These are phyloP conservation scores for Rhabdophis nuchalis DNA, from an alignment of 2,797 vertebrate genomes.

Conservation along the genomic window DNA sequence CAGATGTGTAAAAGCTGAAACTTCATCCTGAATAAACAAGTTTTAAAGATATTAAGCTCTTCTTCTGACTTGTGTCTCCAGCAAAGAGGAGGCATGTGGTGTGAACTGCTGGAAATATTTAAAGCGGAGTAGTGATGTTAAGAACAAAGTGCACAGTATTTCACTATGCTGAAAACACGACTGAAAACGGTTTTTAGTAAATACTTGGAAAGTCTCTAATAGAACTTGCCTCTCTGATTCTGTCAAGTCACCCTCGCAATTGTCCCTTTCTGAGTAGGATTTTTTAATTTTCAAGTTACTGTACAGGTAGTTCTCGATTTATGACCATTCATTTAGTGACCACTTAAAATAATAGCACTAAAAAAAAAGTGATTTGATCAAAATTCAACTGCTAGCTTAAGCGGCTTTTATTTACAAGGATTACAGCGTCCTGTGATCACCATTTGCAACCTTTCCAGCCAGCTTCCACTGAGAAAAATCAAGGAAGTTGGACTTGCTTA, in stretches of 20 bases:
- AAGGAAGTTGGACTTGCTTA: background rate
- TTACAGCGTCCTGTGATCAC: background rate
- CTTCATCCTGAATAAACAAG: slow-evolving; percentile 58
- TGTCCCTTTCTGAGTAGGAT: background rate
- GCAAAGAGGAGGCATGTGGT: background rate
- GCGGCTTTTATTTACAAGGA: background rate
- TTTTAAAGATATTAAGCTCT: slow-evolving; percentile 51
- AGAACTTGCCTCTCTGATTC: slow-evolving; percentile 19
- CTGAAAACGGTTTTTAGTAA: slow-evolving; percentile 2
- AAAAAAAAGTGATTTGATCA: background rate
- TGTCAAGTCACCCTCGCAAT: slow-evolving; percentile 34
- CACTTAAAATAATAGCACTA: background rate
- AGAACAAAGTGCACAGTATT: slow-evolving; percentile 9
- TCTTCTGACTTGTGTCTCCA: slow-evolving; percentile 48
- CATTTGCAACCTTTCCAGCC: background rate
- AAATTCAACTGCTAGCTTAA: background rate
- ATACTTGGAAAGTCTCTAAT: background rate
- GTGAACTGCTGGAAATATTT: background rate
- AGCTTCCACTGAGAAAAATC: background rate
- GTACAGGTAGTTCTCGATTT: background rate
- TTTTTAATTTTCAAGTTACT: slow-evolving; percentile 17
- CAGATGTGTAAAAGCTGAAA: slow-evolving; percentile 69
- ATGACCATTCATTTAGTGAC: background rate
- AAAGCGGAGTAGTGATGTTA: background rate
- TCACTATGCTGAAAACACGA: background rate